Percentiles rank a stretch among this genome's conserved stretches.
Evolutionary conservation across 2,113 vertebrate genomes (phyloP).

Genomic region (Nycticebus coucang): DNA sequence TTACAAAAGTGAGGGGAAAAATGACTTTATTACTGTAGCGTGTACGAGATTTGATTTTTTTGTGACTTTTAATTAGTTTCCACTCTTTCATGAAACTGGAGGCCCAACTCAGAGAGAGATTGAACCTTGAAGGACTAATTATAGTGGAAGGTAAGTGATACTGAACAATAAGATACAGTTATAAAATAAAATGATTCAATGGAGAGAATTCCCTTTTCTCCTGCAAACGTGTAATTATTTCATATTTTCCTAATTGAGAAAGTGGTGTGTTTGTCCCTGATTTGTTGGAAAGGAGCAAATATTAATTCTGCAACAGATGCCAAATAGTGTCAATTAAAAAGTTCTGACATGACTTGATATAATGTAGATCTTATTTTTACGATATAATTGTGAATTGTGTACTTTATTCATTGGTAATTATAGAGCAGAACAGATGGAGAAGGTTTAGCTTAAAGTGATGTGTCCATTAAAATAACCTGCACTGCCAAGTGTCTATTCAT

Average conservation of each 20-base stretch:
- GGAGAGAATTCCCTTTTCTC: background rate
- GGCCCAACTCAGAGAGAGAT: background rate
- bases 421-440: conserved; percentile 90
- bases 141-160: background rate
- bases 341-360: conserved; percentile 87
- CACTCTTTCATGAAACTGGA: background rate
- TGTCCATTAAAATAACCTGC: conserved; percentile 88
- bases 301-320: conserved; percentile 84
- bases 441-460: conserved; percentile 89
- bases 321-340: conserved; percentile 86
- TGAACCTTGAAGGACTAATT: background rate
- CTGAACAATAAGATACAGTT: background rate
- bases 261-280: background rate
- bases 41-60: conserved; percentile 4
- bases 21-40: background rate
- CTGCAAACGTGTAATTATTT: conserved; percentile 2
- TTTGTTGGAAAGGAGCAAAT: conserved; percentile 60
- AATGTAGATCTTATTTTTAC: conserved; percentile 87
- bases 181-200: background rate
- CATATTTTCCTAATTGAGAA: conserved; percentile 50
- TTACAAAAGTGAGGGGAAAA: background rate
- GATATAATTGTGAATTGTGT: conserved; percentile 84
- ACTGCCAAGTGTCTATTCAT: conserved; percentile 87
- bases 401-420: conserved; percentile 88
- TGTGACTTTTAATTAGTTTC: background rate